phyloP scores from a whole-genome alignment of 2,888 invertebrate genomes.

The Coelinius sp. region DNA sequence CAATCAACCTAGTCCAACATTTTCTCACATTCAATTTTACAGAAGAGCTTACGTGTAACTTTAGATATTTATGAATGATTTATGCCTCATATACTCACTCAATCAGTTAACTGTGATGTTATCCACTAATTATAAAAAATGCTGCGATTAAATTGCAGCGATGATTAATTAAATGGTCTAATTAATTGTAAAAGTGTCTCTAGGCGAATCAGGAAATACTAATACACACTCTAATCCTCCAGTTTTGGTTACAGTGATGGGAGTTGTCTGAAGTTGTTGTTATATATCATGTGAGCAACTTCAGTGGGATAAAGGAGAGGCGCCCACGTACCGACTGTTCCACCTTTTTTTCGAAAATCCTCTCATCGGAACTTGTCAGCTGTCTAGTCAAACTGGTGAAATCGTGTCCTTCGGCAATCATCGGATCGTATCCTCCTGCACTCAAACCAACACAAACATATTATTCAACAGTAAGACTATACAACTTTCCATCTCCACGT shows the following conservation, averaged over 20 bases:
- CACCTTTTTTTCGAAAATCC: background rate
- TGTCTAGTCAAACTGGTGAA: too few relatives aligned
- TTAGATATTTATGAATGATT: background rate
- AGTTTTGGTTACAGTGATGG: background rate
- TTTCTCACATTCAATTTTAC: background rate
- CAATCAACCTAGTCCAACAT: constrained; percentile 8
- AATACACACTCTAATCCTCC: background rate
- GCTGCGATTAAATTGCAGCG: background rate
- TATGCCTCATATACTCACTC: background rate
- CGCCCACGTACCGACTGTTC: background rate
- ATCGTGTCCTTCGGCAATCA: too few relatives aligned
- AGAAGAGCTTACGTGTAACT: background rate
- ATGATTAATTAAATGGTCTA: background rate
- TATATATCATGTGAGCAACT: background rate
- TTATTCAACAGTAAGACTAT: too few relatives aligned
- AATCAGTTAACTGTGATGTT: background rate
- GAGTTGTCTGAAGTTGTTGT: background rate
- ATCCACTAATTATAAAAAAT: background rate
- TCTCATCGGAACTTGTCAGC: too few relatives aligned
- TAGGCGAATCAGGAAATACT: background rate
- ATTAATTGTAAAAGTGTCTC: background rate
- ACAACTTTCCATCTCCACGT: constrained; percentile 1
- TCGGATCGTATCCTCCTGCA: too few relatives aligned
- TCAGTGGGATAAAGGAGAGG: background rate
- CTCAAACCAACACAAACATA: too few relatives aligned